phyloP scores from a whole-genome alignment of 1,140 invertebrate genomes.

The Hydropsyche tenuis region DNA sequence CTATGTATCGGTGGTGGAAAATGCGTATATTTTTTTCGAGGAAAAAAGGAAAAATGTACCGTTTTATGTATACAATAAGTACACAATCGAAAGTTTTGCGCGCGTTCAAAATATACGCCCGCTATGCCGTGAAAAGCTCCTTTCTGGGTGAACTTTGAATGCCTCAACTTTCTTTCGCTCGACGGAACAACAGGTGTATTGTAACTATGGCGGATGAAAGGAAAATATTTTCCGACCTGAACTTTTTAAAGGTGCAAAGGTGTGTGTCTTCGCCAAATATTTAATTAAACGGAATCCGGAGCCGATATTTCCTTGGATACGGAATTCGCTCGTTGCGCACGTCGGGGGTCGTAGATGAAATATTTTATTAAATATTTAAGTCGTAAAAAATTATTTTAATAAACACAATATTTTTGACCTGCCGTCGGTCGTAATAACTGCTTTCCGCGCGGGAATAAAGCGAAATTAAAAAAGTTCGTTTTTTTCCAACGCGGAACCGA shows the following conservation, averaged over 20 bases:
- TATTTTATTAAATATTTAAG: background rate
- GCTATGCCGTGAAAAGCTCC: conserved; percentile 16
- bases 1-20: background rate
- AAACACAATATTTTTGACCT: background rate
- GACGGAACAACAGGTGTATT: conserved; percentile 30
- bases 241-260: background rate
- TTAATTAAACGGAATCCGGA: background rate
- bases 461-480: conserved; percentile 20
- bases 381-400: background rate
- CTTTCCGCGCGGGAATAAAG: conserved; percentile 10
- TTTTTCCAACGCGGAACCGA: background rate
- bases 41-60: background rate
- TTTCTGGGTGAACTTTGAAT: conserved; percentile 27
- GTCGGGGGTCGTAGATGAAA: background rate
- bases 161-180: conserved; percentile 28
- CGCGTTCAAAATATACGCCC: conserved; percentile 11
- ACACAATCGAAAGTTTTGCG: conserved; percentile 15
- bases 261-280: background rate
- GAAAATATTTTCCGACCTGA: background rate
- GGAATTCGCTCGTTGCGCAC: background rate
- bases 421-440: background rate
- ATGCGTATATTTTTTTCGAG: background rate
- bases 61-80: background rate
- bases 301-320: background rate
- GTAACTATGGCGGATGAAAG: conserved; percentile 4